phyloP scores from a whole-genome alignment of 2,113 vertebrate species.

The Lamprotornis superbus region DNA sequence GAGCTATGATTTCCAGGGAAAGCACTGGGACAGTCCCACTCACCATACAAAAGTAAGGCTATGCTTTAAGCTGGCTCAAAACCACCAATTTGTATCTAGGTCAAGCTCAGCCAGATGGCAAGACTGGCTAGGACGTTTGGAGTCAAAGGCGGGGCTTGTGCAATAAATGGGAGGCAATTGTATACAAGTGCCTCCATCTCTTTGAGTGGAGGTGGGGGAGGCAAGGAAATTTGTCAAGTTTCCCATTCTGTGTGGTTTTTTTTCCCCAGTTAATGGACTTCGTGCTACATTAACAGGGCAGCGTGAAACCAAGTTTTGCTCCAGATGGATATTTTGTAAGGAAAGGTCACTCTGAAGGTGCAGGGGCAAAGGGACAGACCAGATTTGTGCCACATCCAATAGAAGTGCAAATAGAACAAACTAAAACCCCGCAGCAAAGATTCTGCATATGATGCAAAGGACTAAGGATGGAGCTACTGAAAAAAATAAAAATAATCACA shows the following conservation, averaged over 20 bases:
- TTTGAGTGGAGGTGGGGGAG: neutral
- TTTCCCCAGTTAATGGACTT: neutral
- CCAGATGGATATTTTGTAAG: neutral
- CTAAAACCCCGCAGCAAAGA: neutral
- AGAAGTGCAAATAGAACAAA: neutral
- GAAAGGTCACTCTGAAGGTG: neutral
- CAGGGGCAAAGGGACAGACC: neutral
- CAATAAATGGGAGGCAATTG: neutral
- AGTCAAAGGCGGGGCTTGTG: neutral
- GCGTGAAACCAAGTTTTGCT: neutral
- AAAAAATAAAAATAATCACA: neutral
- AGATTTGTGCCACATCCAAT: neutral
- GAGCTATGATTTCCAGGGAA: neutral
- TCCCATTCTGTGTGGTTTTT: neutral
- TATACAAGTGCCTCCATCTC: neutral
- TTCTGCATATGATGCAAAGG: neutral
- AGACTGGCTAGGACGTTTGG: neutral
- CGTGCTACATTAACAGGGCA: neutral
- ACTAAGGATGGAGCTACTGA: neutral
- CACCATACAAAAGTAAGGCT: neutral
- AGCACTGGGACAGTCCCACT: neutral
- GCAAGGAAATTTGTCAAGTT: neutral
- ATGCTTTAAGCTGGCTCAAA: neutral
- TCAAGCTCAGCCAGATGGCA: conserved; percentile 30
- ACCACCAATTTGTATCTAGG: conserved; percentile 1